Percentiles rank a stretch among this genome's conserved stretches.
These are phyloP conservation scores for Gracilinanus agilis DNA, from an alignment of 2,113 vertebrate genomes.

Conservation along the genomic window DNA sequence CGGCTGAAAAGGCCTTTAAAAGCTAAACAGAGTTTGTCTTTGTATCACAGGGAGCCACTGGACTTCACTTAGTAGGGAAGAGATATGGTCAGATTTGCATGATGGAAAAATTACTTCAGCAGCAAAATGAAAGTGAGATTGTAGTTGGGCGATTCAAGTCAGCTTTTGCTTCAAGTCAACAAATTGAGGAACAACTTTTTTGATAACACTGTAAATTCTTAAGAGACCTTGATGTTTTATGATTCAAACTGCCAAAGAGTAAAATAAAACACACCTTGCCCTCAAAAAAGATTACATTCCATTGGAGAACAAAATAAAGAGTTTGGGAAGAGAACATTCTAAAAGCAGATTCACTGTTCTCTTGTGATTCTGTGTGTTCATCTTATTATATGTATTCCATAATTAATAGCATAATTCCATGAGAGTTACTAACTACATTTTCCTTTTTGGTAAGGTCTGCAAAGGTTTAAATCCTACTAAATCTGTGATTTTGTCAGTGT, in stretches of 20 bases:
- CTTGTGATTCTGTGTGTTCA: not conserved
- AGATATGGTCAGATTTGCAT: not conserved
- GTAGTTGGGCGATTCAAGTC: not conserved
- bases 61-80: not conserved
- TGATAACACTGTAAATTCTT: no score
- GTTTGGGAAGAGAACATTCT: not conserved
- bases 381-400: not conserved
- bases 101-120: not conserved
- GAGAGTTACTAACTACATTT: not conserved
- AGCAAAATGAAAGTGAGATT: not conserved
- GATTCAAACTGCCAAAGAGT: not conserved
- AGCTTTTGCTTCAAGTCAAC: no score
- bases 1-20: not conserved
- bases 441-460: not conserved
- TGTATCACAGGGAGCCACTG: not conserved
- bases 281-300: not conserved
- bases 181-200: no score
- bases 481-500: not conserved
- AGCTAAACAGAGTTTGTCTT: not conserved
- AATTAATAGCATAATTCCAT: not conserved
- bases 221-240: not conserved
- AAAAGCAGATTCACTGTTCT: not conserved
- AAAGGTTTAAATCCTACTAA: not conserved
- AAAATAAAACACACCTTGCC: not conserved
- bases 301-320: not conserved